Base-by-base conservation (phyloP, 2,113 vertebrate genomes). In the Noturus placidus region DNA sequence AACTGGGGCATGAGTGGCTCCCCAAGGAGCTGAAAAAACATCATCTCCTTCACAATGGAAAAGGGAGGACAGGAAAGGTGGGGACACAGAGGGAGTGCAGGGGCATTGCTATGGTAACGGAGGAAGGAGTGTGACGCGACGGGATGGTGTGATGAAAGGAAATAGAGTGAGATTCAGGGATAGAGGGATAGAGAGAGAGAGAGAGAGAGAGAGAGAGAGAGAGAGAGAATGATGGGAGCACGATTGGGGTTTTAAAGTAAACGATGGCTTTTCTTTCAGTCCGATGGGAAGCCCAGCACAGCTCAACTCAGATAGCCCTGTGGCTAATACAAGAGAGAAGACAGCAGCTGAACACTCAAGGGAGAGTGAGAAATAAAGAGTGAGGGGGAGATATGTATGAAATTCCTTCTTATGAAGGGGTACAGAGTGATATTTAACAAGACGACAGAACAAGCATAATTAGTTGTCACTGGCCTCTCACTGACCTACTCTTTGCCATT, bases 21-120 rank as follows among this genome's bases (percentile, higher is more conserved):
- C 83, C 59, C 30, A 65, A 59, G 83, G 56, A 63, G 35, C n/a
- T 38, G 80, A 80, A 77, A 72, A 82, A 84, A 85, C 50, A 81
- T 27, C 38, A 74, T 52, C 56, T 78, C 46, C 54, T 81, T 81
- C 30, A 59, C 63, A 72, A 46, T 57, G 87, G 82, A 72, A 38
- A 54, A 59, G 61, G 56, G 82, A 88, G 72, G 30, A 82, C 74
- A 54, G 19, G 81, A 42, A 87, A 88, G 86, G 84, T 88, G 88
- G 83, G 65, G 87, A 87, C 79, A 3, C 59, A 83, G 65, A 82
- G 13, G 56, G 56, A 82, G 79, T 82, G 79, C 33, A 82, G 84
- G 74, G 76, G 85, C 22, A 88, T 89, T 79, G 42, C 89, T 89
- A 90, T 90, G 87, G 89, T 82, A 87, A 87, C 69, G 50, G 70